These are phyloP conservation scores for Leptopilina drosophilae DNA, from an alignment of 2,888 invertebrate genomes.

Conservation along the genomic window DNA sequence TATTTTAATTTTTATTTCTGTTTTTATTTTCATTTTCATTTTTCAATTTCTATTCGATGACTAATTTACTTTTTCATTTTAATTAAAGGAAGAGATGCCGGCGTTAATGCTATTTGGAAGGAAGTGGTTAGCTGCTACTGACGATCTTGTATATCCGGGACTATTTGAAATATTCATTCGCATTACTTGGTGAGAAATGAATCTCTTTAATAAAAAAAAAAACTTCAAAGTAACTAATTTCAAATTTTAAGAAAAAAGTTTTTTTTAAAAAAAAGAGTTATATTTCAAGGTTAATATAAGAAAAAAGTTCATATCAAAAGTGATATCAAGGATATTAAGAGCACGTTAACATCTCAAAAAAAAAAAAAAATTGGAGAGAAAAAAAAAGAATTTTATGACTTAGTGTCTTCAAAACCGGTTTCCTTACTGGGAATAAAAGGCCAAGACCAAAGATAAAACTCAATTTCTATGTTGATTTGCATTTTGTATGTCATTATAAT, in stretches of 20 bases:
- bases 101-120: slow-evolving; percentile 91
- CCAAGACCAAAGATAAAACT: slow-evolving; percentile 5
- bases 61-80: slow-evolving; percentile 10
- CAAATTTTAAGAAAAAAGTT: background rate
- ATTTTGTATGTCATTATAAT: slow-evolving; percentile 21
- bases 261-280: background rate
- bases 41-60: background rate
- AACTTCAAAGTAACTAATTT: slow-evolving; percentile 3
- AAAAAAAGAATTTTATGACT: background rate
- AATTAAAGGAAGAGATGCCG: slow-evolving; percentile 84
- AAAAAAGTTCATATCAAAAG: background rate
- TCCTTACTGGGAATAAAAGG: slow-evolving; percentile 17
- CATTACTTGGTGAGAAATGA: slow-evolving; percentile 82
- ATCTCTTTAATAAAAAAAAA: background rate
- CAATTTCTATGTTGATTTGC: slow-evolving; percentile 18
- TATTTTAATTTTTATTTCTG: no score
- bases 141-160: slow-evolving; percentile 94
- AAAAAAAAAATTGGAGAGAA: no score
- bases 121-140: slow-evolving; percentile 94
- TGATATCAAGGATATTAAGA: slow-evolving; percentile 6
- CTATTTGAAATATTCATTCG: slow-evolving; percentile 86
- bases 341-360: slow-evolving; percentile 1
- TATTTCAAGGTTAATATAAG: no score
- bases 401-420: slow-evolving; percentile 21
- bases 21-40: no score